Evolutionary conservation across 2,888 invertebrate species (phyloP), one percentile per base, ranked within the genome.

Genomic region (Actias luna): DNA sequence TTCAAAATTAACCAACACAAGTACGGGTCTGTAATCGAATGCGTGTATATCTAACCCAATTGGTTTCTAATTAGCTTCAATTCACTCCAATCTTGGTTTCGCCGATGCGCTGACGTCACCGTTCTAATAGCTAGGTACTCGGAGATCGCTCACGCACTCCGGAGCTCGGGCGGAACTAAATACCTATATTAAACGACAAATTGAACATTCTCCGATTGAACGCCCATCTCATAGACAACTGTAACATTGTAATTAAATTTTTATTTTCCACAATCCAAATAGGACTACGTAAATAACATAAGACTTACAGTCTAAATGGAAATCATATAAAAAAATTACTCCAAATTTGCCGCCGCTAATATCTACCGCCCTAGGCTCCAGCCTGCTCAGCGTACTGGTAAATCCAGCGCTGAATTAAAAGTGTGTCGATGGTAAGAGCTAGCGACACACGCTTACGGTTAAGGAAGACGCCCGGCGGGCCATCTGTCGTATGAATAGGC

Each of bases 401-500:
- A n/a, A n/a, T n/a, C n/a, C n/a, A n/a, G n/a, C n/a, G n/a, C n/a
- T n/a, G n/a, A n/a, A n/a, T n/a, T n/a, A n/a, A n/a, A n/a, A n/a
- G n/a, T n/a, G n/a, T n/a, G n/a, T n/a, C n/a, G n/a, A n/a, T n/a
- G n/a, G n/a, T n/a, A n/a, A n/a, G n/a, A n/a, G n/a, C n/a, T n/a
- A n/a, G n/a, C n/a, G n/a, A n/a, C n/a, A n/a, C n/a, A 55, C 39
- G 31, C 58, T 58, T 52, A 46, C 31, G 59, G 62, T 67, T 87
- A 87, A 88, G 89, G 90, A 89, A 89, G 90, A 85, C 78, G 76
- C 78, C 72, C 73, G 76, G 75, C 80, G 81, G 89, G 90, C 91
- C 91, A 91, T 92, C 92, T 91, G 90, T 85, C 87, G 88, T 77
- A 77, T 79, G 81, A 79, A 79, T 75, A 77, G 74, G 72, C 75